Evolutionary conservation across 2,888 invertebrate species (phyloP), one percentile per base, ranked within the genome.

Genomic region (Adelognathus sp.): DNA sequence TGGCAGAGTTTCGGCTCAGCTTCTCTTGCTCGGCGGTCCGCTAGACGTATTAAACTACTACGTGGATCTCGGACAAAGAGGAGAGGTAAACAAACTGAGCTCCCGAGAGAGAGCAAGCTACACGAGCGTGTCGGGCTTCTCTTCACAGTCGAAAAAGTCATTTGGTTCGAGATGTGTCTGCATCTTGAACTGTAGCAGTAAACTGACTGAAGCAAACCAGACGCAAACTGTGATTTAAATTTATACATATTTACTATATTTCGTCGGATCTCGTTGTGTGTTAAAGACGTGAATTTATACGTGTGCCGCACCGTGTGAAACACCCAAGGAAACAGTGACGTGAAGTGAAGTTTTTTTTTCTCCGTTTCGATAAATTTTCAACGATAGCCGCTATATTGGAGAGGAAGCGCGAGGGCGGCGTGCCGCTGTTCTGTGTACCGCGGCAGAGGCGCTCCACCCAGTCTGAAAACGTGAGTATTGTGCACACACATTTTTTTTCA

Each of bases 371-470:
- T 21, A 60, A 11, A 44, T 60, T 56, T 71, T 69, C 52, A 82
- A 79, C 80, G 77, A 85, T 86, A 88, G 86, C 88, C 90, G 89
- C 86, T 90, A 90, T 89, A 91, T 90, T 90, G 90, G 90, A 91
- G 90, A 91, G 88, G 88, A 91, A 90, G 88, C 88, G 91, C 86
- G 90, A 90, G 86, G 89, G 89, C 89, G 90, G 90, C 88, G 92
- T 93, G 93, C 93, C 93, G 93, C 93, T 93, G 85, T 93, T 93
- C 90, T 93, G 93, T 92, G 93, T 93, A 92, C 93, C 93, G 92
- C 92, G 93, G 89, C 93, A 93, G 91, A 93, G 93, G 92, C 93
- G 93, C 90, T 93, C 93, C 90, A 92, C 93, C 89, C 93, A 93
- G 92, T 92, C 91, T 88, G 93, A 93, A 90, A 92, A 93, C 88